phyloP scores from a whole-genome alignment of 2,797 vertebrate genomes.

The Acipenser ruthenus region DNA sequence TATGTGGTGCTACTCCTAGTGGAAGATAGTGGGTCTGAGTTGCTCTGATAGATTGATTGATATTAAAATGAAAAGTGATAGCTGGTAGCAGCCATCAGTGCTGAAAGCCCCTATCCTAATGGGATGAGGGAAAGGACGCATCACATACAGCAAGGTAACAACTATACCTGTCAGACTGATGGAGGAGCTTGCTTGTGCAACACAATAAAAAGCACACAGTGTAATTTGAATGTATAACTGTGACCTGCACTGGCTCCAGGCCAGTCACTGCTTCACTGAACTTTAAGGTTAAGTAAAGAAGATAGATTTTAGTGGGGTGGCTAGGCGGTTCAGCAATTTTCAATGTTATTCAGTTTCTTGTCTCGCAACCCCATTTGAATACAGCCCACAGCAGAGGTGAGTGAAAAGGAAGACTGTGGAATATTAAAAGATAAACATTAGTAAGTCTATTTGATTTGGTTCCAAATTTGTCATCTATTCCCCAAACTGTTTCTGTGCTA shows the following conservation, averaged over 20 bases:
- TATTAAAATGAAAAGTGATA: background rate
- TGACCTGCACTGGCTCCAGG: background rate
- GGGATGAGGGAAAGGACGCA: background rate
- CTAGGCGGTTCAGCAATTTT: background rate
- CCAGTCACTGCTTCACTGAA: background rate
- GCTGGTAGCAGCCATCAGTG: background rate
- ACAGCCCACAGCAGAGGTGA: too few relatives aligned
- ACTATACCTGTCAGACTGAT: background rate
- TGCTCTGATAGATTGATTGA: too few relatives aligned
- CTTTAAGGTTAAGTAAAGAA: conserved; percentile 5
- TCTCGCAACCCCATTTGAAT: too few relatives aligned
- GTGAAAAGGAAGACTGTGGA: too few relatives aligned
- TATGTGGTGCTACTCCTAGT: too few relatives aligned
- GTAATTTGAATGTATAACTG: conserved; percentile 4
- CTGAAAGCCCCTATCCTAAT: background rate
- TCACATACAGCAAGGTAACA: conserved; percentile 5
- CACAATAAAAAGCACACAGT: conserved; percentile 3
- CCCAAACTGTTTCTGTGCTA: too few relatives aligned
- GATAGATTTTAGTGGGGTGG: background rate
- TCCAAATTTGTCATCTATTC: too few relatives aligned
- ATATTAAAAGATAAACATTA: too few relatives aligned
- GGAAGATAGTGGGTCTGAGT: too few relatives aligned
- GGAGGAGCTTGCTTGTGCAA: conserved; percentile 8
- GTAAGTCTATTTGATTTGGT: too few relatives aligned
- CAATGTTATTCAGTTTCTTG: background rate